A percentile compares a stretch with the other conserved stretches of the same genome.
These are phyloP conservation scores for Sarcophaga carnaria DNA, from an alignment of 2,888 invertebrate species.

Conservation along the genomic window DNA sequence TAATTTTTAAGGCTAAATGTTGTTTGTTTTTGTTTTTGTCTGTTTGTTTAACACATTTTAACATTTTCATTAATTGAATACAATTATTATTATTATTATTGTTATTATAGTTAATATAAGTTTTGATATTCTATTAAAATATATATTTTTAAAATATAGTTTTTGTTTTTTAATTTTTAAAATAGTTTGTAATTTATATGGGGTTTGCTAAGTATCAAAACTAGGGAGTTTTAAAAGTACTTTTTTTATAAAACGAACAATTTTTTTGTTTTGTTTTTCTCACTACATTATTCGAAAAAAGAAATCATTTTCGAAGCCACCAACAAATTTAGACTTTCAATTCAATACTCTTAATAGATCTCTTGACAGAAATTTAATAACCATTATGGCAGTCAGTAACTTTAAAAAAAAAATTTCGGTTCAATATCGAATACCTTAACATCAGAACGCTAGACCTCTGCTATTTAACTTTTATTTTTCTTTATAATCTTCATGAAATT, in stretches of 20 bases:
- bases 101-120: neutral
- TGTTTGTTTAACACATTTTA: constrained; percentile 43
- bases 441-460: too few relatives aligned
- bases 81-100: constrained; percentile 33
- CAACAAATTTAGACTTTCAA: too few relatives aligned
- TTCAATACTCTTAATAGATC: too few relatives aligned
- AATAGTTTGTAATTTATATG: neutral
- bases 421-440: too few relatives aligned
- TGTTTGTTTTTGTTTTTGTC: neutral
- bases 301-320: too few relatives aligned
- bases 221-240: neutral
- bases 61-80: constrained; percentile 45
- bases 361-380: too few relatives aligned
- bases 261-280: neutral
- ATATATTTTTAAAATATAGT: constrained; percentile 18
- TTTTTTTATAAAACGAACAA: constrained; percentile 19
- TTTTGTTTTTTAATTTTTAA: neutral
- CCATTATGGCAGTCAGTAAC: too few relatives aligned
- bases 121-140: constrained; percentile 31
- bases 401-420: too few relatives aligned
- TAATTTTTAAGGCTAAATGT: constrained; percentile 54
- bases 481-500: too few relatives aligned
- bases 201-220: constrained; percentile 6
- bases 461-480: too few relatives aligned
- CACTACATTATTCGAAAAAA: too few relatives aligned